phyloP scores from a whole-genome alignment of 2,888 invertebrate genomes.

The Crioceris asparagi region DNA sequence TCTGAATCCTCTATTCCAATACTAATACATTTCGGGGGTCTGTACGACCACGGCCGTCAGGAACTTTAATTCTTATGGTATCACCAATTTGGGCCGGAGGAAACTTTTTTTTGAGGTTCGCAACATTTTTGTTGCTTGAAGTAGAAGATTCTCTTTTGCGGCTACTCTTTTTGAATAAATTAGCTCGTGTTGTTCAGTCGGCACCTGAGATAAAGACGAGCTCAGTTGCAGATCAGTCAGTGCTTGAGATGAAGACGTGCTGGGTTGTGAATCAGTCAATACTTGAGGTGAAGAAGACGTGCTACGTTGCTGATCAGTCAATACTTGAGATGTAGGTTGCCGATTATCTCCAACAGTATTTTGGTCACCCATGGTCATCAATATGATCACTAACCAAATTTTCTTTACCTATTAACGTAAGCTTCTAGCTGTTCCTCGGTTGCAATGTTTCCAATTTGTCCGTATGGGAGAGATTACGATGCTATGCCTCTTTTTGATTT shows the following conservation, averaged over 20 bases:
- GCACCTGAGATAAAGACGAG: constrained; percentile 7
- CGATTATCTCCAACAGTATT: constrained; percentile 4
- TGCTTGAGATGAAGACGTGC: too few relatives aligned
- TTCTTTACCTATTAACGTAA: too few relatives aligned
- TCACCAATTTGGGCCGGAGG: not conserved
- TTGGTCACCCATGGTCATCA: constrained; percentile 8
- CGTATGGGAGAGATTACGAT: constrained; percentile 19
- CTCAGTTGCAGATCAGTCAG: not conserved
- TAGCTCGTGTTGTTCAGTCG: constrained; percentile 5
- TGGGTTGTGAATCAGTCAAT: not conserved
- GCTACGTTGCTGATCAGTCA: not conserved
- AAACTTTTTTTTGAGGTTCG: not conserved
- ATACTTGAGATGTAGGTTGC: not conserved
- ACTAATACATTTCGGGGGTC: too few relatives aligned
- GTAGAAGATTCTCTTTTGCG: constrained; percentile 8
- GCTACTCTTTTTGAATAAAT: constrained; percentile 5
- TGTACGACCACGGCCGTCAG: too few relatives aligned
- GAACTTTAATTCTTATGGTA: too few relatives aligned
- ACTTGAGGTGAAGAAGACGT: not conserved
- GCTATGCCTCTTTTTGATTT: constrained; percentile 21
- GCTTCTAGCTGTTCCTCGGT: constrained; percentile 20
- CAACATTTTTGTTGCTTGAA: constrained; percentile 11
- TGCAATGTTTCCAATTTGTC: constrained; percentile 21
- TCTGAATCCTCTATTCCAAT: too few relatives aligned
- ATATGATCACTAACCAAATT: constrained; percentile 8